These are phyloP conservation scores for Helicoverpa assulta DNA, from an alignment of 2,888 invertebrate genomes.

Conservation along the genomic window DNA sequence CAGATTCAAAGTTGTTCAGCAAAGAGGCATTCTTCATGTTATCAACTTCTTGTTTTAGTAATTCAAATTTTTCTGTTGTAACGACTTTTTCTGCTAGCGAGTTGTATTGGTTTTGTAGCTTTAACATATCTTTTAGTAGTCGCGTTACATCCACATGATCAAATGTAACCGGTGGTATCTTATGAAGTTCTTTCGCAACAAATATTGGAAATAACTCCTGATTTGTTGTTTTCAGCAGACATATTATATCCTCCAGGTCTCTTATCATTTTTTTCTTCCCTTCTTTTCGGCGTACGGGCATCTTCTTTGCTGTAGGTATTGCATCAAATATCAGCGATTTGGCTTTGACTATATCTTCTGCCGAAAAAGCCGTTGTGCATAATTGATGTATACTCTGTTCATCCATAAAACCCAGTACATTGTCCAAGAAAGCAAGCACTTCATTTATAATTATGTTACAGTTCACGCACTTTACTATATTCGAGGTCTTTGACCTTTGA, in stretches of 20 bases:
- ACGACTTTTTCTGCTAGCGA: neutral
- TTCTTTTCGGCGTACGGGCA: neutral
- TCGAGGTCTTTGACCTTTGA: no score
- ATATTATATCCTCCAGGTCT: slow-evolving; percentile 1
- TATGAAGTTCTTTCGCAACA: neutral
- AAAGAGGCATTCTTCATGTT: neutral
- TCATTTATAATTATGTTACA: slow-evolving; percentile 12
- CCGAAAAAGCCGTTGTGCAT: neutral
- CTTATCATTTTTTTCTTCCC: neutral
- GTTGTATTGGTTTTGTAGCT: neutral
- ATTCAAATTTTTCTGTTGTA: neutral
- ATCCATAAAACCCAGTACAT: slow-evolving; percentile 4
- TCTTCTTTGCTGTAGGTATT: neutral
- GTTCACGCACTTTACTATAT: no score
- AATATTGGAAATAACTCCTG: slow-evolving; percentile 5
- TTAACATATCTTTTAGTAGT: neutral
- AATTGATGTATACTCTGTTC: neutral
- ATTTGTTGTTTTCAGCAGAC: neutral
- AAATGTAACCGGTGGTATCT: slow-evolving; percentile 7
- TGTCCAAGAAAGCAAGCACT: slow-evolving; percentile 1
- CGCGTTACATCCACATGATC: slow-evolving; percentile 3
- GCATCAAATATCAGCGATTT: neutral
- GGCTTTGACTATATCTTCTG: neutral
- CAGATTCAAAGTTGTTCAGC: neutral
- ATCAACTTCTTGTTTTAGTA: neutral